phyloP scores from a whole-genome alignment of 1,140 invertebrate genomes.

The Riptortus pedestris region DNA sequence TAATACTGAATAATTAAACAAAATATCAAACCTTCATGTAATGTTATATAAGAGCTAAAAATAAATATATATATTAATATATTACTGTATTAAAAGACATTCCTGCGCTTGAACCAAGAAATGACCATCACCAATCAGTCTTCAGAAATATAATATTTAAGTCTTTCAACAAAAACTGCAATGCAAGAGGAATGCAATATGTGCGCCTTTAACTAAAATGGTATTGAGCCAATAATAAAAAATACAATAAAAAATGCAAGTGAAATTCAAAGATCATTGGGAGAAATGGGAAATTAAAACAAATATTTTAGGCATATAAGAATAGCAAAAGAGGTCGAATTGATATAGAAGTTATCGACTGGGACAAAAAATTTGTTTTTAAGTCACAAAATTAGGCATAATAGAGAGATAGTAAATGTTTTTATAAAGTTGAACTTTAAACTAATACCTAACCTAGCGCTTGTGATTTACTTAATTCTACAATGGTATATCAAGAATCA shows the following conservation, averaged over 20 bases:
- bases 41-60: constrained; percentile 21
- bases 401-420: no score
- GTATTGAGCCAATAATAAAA: constrained; percentile 14
- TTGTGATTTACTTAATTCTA: constrained; percentile 13
- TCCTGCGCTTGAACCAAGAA: constrained; percentile 25
- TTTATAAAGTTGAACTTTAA: no score
- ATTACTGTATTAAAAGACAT: constrained; percentile 17
- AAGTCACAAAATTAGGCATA: no score
- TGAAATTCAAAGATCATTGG: not conserved
- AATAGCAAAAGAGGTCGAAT: no score
- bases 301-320: no score
- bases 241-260: no score
- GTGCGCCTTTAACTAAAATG: constrained; percentile 17
- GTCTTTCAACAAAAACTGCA: constrained; percentile 23
- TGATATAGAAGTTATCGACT: no score
- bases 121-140: constrained; percentile 28
- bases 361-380: no score
- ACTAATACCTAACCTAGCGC: constrained; percentile 1
- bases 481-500: constrained; percentile 1
- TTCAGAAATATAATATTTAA: constrained; percentile 21
- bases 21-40: constrained; percentile 19
- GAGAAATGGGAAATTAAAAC: no score
- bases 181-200: constrained; percentile 18
- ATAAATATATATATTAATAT: constrained; percentile 15
- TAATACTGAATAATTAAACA: constrained; percentile 28